Conservation (phyloP, 2,797 vertebrate species). For the Crypturellus tataupa region DNA sequence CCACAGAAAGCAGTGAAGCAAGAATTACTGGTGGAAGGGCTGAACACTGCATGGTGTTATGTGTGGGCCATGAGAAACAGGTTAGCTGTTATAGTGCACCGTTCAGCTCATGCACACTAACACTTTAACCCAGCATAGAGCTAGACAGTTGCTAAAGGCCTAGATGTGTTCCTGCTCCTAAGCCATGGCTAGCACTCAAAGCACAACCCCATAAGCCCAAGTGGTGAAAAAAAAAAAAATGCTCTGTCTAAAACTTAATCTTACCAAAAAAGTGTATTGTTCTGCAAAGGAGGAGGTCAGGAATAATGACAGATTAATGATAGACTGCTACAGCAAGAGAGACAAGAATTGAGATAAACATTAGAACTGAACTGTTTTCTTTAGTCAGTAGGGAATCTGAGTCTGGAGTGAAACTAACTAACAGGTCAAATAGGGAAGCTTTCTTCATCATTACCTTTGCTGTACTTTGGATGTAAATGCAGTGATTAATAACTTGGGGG, state of each 20-base stretch:
- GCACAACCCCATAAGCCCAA: background rate
- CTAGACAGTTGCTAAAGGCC: background rate
- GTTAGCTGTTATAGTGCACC: background rate
- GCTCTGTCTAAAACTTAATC: background rate
- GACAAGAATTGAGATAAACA: background rate
- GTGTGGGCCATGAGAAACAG: background rate
- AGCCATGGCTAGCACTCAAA: background rate
- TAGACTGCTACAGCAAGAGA: background rate
- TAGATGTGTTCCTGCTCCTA: background rate
- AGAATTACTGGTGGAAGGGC: background rate
- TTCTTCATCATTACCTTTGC: background rate
- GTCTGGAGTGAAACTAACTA: background rate
- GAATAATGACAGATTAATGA: background rate
- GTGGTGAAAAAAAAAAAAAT: constrained; percentile 17
- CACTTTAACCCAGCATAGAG: background rate
- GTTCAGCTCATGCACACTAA: background rate
- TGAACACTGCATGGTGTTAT: background rate
- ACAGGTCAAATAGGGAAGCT: background rate
- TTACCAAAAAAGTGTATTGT: background rate
- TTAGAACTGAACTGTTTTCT: background rate
- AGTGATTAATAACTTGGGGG: background rate
- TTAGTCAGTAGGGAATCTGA: background rate
- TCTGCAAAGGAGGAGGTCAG: background rate
- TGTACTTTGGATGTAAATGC: background rate
- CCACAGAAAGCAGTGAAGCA: background rate